Percentiles rank a stretch among this genome's conserved stretches.
Evolutionary conservation across 2,797 vertebrate species (phyloP).

Genomic region (Anguilla megastoma): DNA sequence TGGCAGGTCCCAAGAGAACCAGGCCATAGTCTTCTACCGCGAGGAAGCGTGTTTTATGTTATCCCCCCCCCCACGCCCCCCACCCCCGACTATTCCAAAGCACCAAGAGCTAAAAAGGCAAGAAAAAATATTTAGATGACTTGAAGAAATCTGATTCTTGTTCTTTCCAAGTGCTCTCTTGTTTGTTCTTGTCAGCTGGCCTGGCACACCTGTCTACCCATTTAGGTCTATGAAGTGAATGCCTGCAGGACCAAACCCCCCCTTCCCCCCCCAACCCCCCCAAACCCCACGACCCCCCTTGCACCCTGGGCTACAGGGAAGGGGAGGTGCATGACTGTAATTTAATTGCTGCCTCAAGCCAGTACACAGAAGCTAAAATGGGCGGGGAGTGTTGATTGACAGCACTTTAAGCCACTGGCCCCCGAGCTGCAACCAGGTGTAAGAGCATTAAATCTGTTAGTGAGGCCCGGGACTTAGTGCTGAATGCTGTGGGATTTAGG

Average conservation of each 20-base stretch:
- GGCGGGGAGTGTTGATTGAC: slow-evolving; percentile 57
- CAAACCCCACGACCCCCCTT: slow-evolving; percentile 38
- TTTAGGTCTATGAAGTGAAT: slow-evolving; percentile 37
- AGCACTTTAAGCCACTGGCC: slow-evolving; percentile 55
- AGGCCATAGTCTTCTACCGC: slow-evolving; percentile 6
- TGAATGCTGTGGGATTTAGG: not conserved
- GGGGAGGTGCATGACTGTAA: slow-evolving; percentile 37
- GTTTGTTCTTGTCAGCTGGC: slow-evolving; percentile 25
- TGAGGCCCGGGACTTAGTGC: not conserved
- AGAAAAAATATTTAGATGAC: not conserved
- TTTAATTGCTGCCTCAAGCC: slow-evolving; percentile 61
- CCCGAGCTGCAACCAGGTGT: slow-evolving; percentile 65
- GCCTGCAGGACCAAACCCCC: slow-evolving; percentile 41
- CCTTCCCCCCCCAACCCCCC: slow-evolving; percentile 38
- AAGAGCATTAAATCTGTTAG: slow-evolving; percentile 28
- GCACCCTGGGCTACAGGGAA: slow-evolving; percentile 54
- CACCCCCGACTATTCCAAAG: not conserved
- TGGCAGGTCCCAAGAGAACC: slow-evolving; percentile 10
- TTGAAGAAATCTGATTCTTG: not conserved
- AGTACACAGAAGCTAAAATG: slow-evolving; percentile 56
- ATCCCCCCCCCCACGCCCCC: not conserved
- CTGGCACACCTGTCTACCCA: slow-evolving; percentile 44
- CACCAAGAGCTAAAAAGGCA: slow-evolving; percentile 21
- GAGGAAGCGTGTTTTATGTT: slow-evolving; percentile 2
- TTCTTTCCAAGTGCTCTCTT: not conserved